A percentile compares a stretch with the other conserved stretches of the same genome.
phyloP scores from a whole-genome alignment of 2,113 vertebrate species.

The Acanthisitta chloris region DNA sequence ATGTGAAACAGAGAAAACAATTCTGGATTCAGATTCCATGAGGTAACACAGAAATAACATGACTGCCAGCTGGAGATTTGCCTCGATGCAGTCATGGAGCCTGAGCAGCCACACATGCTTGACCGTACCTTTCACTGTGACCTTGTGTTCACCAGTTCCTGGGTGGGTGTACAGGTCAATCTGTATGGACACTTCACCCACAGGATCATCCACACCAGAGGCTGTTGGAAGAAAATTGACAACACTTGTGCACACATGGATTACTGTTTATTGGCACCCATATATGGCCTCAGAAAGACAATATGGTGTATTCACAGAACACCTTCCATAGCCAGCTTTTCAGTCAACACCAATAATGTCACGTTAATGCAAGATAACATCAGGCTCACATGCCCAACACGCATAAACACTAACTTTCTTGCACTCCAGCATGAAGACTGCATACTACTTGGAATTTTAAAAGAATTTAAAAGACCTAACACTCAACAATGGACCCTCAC shows the following conservation, averaged over 20 bases:
- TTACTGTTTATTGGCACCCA: neutral
- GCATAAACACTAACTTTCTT: neutral
- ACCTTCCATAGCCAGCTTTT: neutral
- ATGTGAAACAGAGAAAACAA: neutral
- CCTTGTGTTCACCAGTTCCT: conserved; percentile 90
- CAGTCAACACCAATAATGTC: neutral
- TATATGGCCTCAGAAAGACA: neutral
- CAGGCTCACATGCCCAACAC: neutral
- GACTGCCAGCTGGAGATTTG: neutral
- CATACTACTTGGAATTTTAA: neutral
- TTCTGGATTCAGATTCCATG: neutral
- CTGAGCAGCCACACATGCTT: neutral
- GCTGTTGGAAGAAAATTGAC: conserved; percentile 72
- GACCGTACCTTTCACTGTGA: conserved; percentile 89
- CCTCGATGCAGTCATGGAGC: accelerated
- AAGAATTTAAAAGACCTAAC: neutral
- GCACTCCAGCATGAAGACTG: neutral
- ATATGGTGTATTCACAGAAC: neutral
- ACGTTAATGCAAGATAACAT: neutral
- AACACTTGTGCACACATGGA: neutral
- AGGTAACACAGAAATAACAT: neutral
- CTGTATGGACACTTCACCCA: conserved; percentile 94
- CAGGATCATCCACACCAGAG: conserved; percentile 88
- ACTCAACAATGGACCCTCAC: neutral
- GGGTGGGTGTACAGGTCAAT: conserved; percentile 94